Conservation (phyloP, 2,888 invertebrate species). For the Ecliptopera silaceata region DNA sequence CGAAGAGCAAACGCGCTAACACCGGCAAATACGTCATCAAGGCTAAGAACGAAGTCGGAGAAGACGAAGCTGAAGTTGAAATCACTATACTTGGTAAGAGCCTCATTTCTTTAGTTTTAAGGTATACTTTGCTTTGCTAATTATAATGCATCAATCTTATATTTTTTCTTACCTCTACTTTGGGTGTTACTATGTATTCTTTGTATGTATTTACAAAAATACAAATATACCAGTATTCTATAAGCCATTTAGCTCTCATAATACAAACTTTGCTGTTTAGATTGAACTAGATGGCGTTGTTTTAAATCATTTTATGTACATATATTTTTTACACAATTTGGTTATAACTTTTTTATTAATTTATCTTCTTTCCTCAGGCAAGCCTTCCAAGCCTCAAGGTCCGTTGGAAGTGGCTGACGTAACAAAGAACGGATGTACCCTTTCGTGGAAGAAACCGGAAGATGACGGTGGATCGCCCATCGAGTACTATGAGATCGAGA, state of each 20-base stretch:
- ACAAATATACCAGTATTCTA: no score
- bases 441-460: slow-evolving; percentile 96
- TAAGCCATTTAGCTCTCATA: no score
- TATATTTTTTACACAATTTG: no score
- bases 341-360: no score
- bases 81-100: slow-evolving; percentile 89
- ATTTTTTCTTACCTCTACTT: no score
- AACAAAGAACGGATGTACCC: slow-evolving; percentile 95
- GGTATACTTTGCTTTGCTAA: not conserved
- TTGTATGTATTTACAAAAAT: no score
- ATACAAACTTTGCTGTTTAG: no score
- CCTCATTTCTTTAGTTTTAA: not conserved
- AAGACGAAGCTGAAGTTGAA: slow-evolving; percentile 95
- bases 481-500: slow-evolving; percentile 98
- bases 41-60: slow-evolving; percentile 96
- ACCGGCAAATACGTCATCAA: slow-evolving; percentile 94
- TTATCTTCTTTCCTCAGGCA: slow-evolving; percentile 69
- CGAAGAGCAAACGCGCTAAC: slow-evolving; percentile 90
- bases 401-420: slow-evolving; percentile 94
- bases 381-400: slow-evolving; percentile 91
- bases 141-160: no score
- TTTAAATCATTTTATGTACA: no score
- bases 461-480: slow-evolving; percentile 98
- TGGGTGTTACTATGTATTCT: no score
- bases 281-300: no score